Conservation (phyloP, 2,113 vertebrate species). For the Podarcis raffonei region DNA sequence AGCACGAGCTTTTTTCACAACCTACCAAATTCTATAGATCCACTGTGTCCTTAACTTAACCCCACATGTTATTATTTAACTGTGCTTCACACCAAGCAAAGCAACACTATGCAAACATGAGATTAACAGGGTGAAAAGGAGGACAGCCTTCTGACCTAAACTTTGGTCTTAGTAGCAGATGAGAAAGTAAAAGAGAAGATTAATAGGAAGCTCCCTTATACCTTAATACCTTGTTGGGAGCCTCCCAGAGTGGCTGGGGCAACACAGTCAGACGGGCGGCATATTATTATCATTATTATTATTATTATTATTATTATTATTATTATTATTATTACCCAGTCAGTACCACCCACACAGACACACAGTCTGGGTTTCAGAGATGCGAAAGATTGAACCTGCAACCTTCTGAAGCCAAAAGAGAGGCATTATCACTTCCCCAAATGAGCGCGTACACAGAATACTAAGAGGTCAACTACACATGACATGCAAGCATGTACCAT, state of each 20-base stretch:
- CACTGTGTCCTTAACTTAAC: conserved; percentile 48
- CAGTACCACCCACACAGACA: no score
- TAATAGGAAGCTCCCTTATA: neutral
- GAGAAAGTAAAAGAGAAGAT: neutral
- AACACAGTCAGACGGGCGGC: neutral
- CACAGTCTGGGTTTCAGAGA: no score
- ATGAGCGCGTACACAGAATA: no score
- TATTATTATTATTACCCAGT: no score
- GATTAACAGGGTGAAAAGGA: conserved; percentile 59
- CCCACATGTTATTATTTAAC: neutral
- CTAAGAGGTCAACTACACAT: no score
- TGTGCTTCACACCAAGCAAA: conserved; percentile 2
- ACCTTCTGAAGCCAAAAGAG: no score
- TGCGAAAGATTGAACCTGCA: no score
- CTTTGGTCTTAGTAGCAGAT: conserved; percentile 13
- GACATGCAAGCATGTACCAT: no score
- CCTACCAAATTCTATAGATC: neutral
- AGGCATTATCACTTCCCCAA: no score
- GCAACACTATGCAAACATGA: conserved; percentile 38
- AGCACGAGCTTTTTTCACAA: neutral
- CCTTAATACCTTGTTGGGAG: neutral
- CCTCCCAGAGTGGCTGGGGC: no score
- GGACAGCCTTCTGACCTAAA: conserved; percentile 39
- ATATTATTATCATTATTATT: no score
- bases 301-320: no score